Evolutionary conservation across 1,140 invertebrate species (phyloP), one percentile per base, ranked within the genome.

Genomic region (Anastatus disparis): DNA sequence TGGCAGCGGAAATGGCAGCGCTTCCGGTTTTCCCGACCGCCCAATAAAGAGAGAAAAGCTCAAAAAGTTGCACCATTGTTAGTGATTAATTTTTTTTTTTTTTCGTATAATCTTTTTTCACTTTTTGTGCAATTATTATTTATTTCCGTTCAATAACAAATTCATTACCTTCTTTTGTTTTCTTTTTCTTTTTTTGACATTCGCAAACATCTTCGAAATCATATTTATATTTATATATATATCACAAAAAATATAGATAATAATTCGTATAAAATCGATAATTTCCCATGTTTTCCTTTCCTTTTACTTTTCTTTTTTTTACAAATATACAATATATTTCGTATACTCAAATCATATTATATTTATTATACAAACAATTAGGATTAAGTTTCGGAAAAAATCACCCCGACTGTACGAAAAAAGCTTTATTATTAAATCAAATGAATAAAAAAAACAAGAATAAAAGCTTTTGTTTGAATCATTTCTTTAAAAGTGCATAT

Each of bases 1-100:
- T 65, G 62, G 70, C 55, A 71, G 70, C 70, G 70, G 70, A 71
- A 71, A 71, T 65, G 70, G 70, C 62, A 71, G 62, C 70, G 55
- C 44, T 65, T 59, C 62, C 62, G 61, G 62, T 63, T 71, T 66
- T 71, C 50, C 62, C 55, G 53, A 65, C 62, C 70, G 70, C 62
- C 70, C n/a, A n/a, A n/a, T 15, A 66, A 71, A 66, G 44, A 61
- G 48, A 70, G 46, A 69, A n/a, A 64, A 62, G 48, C 38, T 62
- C 38, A 55, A 63, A 42, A n/a, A n/a, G 59, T 42, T 26, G 38
- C 27, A 70, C 56, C 13, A 15, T n/a, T 44, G 38, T 48, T 35
- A 61, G 46, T 40, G n/a, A 53, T 61, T 35, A 35, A 10, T 10
- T 6, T 35, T 27, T 12, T n/a, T n/a, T n/a, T n/a, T n/a, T n/a